Conservation (phyloP, 2,797 vertebrate genomes). For the Ataeniobius toweri region DNA sequence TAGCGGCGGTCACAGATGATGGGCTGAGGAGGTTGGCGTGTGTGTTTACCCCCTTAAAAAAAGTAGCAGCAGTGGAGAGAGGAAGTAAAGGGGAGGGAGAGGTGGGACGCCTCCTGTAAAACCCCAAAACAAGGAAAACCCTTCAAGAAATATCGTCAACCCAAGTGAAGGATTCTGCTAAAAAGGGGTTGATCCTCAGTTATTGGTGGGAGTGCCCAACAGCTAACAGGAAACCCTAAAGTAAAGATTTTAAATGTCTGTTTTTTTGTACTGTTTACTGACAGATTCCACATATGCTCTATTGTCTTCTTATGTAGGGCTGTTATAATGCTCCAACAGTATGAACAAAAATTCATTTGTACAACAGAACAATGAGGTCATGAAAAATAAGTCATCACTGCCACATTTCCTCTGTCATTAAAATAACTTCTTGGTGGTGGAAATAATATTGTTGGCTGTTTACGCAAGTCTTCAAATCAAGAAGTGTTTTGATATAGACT, state of each 20-base stretch:
- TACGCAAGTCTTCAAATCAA: neutral
- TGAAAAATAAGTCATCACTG: slow-evolving; percentile 37
- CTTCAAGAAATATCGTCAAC: slow-evolving; percentile 39
- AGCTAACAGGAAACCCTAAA: slow-evolving; percentile 24
- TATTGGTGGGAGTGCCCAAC: slow-evolving; percentile 3
- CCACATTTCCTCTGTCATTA: slow-evolving; percentile 18
- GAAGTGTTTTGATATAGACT: neutral
- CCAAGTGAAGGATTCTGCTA: slow-evolving; percentile 44
- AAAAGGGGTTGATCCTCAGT: slow-evolving; percentile 36
- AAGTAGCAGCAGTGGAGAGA: slow-evolving; percentile 49
- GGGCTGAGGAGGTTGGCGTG: slow-evolving; percentile 85
- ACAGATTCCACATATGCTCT: slow-evolving; percentile 1
- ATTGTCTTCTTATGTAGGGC: slow-evolving; percentile 15
- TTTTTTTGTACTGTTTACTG: slow-evolving; percentile 12
- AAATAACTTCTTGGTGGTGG: slow-evolving; percentile 5
- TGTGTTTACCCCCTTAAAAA: slow-evolving; percentile 71
- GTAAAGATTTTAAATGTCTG: slow-evolving; percentile 32
- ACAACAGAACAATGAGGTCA: slow-evolving; percentile 22
- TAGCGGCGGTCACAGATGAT: slow-evolving; percentile 84
- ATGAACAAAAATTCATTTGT: slow-evolving; percentile 31
- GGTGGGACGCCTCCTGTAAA: slow-evolving; percentile 59
- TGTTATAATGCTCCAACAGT: neutral
- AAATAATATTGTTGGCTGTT: slow-evolving; percentile 31
- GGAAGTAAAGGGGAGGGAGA: slow-evolving; percentile 57
- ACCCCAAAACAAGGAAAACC: slow-evolving; percentile 50